Conservation (phyloP, 2,888 invertebrate species). For the Tholera decimalis region DNA sequence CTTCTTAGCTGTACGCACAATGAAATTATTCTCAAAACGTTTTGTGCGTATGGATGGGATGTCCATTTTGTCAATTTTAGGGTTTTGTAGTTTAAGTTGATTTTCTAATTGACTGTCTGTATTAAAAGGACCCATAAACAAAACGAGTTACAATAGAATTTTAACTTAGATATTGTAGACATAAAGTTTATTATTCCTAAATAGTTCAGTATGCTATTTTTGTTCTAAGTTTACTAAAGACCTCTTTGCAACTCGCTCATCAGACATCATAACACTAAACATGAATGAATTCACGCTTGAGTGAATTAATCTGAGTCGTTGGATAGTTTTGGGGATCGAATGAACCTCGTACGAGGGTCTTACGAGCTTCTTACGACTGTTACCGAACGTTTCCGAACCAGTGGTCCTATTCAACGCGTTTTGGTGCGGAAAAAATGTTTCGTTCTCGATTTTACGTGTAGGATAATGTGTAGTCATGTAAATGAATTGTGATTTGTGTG, state of each 20-base stretch:
- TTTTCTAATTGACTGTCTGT: too few relatives aligned
- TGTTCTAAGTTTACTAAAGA: background rate
- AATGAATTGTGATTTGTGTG: background rate
- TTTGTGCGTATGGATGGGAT: too few relatives aligned
- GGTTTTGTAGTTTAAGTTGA: too few relatives aligned
- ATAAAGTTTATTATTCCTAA: too few relatives aligned
- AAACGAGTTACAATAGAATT: too few relatives aligned
- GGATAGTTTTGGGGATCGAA: constrained; percentile 30
- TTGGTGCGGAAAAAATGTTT: constrained; percentile 27
- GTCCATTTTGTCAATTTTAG: too few relatives aligned
- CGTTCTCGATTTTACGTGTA: constrained; percentile 31
- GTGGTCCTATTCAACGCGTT: constrained; percentile 18
- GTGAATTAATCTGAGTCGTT: constrained; percentile 20
- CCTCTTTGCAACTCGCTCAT: background rate
- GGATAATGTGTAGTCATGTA: background rate
- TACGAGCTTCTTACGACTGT: constrained; percentile 15
- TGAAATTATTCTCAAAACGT: too few relatives aligned
- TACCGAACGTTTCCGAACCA: constrained; percentile 43
- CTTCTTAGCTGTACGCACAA: too few relatives aligned
- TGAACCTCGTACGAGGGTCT: constrained; percentile 20
- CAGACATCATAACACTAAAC: constrained; percentile 31
- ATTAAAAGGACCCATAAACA: too few relatives aligned
- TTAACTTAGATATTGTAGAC: too few relatives aligned
- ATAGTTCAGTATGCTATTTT: too few relatives aligned
- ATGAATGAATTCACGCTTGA: constrained; percentile 36